phyloP scores from a whole-genome alignment of 2,888 invertebrate genomes.

The Drosophila cyrtoloma region DNA sequence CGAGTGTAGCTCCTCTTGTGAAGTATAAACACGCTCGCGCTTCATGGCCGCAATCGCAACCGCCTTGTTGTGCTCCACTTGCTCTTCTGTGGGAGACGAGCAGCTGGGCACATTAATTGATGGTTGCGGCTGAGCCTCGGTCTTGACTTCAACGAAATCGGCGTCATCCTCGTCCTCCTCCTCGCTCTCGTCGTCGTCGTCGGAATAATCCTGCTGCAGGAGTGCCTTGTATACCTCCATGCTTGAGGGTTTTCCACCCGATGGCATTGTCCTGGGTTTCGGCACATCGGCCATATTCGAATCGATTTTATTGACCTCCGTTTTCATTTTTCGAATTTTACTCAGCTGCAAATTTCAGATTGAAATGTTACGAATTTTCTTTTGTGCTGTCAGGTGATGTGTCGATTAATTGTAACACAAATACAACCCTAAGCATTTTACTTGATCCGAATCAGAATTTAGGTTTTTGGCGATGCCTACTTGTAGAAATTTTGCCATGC shows the following conservation, averaged over 20 bases:
- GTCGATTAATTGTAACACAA: background rate
- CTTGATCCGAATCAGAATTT: background rate
- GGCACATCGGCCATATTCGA: background rate
- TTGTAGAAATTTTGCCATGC: background rate
- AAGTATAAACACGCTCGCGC: constrained; percentile 24
- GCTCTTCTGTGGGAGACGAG: background rate
- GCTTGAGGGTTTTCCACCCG: background rate
- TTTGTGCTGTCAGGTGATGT: background rate
- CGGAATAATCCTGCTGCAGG: background rate
- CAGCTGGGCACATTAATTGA: background rate
- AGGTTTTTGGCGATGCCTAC: background rate
- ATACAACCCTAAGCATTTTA: background rate
- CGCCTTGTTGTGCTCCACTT: constrained; percentile 1
- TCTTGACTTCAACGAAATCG: background rate
- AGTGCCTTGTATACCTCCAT: background rate
- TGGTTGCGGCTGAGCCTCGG: background rate
- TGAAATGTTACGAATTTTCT: background rate
- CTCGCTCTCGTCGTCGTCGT: background rate
- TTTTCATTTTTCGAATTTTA: background rate
- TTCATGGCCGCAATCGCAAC: constrained; percentile 26
- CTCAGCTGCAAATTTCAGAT: background rate
- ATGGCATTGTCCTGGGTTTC: background rate
- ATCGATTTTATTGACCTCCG: background rate
- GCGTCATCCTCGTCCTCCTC: background rate
- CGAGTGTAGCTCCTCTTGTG: constrained; percentile 13